These are phyloP conservation scores for Callimorpha dominula DNA, from an alignment of 2,888 invertebrate genomes.

Conservation along the genomic window DNA sequence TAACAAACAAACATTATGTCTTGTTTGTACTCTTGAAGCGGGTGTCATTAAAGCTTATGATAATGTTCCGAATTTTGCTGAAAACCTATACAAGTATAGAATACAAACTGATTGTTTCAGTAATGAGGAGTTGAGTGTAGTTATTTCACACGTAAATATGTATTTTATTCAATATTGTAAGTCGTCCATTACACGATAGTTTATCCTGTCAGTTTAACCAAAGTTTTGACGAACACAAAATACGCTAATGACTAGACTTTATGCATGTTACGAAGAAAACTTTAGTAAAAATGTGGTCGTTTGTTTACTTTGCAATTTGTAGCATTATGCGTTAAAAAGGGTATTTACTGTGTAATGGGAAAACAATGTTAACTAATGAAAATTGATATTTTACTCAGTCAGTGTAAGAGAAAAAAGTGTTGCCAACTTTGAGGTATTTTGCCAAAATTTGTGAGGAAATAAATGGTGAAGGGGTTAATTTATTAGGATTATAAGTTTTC, in stretches of 20 bases:
- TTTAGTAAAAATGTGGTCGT: neutral
- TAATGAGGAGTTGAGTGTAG: neutral
- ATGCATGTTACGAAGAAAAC: too few species aligned
- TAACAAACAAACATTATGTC: neutral
- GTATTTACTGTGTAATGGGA: too few species aligned
- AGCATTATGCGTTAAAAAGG: too few species aligned
- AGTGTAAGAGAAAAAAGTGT: too few species aligned
- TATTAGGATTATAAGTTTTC: neutral
- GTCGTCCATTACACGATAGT: neutral
- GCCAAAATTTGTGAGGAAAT: too few species aligned
- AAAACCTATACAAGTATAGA: neutral
- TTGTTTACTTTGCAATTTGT: neutral
- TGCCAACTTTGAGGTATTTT: too few species aligned
- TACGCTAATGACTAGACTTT: too few species aligned
- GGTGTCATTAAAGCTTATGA: neutral
- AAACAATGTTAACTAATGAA: too few species aligned
- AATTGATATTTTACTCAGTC: too few species aligned
- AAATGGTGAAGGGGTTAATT: neutral
- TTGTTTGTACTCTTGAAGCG: conserved; percentile 4
- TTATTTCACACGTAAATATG: neutral
- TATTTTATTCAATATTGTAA: too few species aligned
- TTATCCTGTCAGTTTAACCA: neutral
- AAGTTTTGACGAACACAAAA: too few species aligned
- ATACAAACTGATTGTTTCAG: neutral
- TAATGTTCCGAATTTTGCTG: neutral